Evolutionary conservation across 2,113 vertebrate genomes (phyloP).

Genomic region (Phycodurus eques): DNA sequence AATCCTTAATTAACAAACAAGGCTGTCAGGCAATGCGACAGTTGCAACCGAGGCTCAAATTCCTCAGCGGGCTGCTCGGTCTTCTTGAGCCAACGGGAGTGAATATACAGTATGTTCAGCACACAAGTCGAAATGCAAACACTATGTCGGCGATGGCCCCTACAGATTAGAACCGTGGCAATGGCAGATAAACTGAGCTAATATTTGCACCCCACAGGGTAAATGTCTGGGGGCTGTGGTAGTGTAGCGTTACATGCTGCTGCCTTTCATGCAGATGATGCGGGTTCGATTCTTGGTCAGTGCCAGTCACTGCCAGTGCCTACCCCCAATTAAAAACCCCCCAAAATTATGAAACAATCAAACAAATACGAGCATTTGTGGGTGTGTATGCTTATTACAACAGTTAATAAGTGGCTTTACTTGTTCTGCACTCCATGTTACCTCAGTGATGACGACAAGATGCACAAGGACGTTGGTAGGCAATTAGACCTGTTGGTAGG

Average conservation of each 20-base stretch:
- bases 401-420: too few species aligned
- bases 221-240: slow-evolving; percentile 32
- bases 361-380: too few species aligned
- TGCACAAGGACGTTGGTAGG: slow-evolving; percentile 25
- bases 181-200: slow-evolving; percentile 65
- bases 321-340: not conserved
- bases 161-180: slow-evolving; percentile 59
- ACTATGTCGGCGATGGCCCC: slow-evolving; percentile 45
- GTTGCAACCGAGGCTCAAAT: slow-evolving; percentile 57
- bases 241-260: not conserved
- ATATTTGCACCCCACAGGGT: slow-evolving; percentile 67
- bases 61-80: slow-evolving; percentile 56
- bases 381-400: too few species aligned
- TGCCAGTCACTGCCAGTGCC: not conserved
- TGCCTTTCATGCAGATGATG: not conserved
- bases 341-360: too few species aligned
- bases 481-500: slow-evolving; percentile 9
- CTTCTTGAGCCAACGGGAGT: slow-evolving; percentile 53
- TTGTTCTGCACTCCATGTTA: too few species aligned
- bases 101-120: slow-evolving; percentile 31
- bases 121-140: slow-evolving; percentile 59
- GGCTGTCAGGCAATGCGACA: slow-evolving; percentile 35
- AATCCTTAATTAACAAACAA: slow-evolving; percentile 69
- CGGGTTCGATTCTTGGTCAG: not conserved
- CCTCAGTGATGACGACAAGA: not conserved